phyloP scores from a whole-genome alignment of 2,888 invertebrate species.

The Branchipolynoe longqiensis region DNA sequence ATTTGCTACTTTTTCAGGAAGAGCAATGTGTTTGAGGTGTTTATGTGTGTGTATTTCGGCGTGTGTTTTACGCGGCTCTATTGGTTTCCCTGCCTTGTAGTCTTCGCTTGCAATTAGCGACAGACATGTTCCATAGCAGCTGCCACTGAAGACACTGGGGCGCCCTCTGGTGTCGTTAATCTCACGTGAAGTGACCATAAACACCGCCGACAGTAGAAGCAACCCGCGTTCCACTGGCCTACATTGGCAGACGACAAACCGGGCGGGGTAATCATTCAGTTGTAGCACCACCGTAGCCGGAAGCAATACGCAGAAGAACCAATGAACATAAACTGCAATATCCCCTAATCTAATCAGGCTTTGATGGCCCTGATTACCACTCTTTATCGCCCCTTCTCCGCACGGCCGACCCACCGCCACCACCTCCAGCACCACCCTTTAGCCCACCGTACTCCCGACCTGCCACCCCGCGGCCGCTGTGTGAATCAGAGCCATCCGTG shows the following conservation, averaged over 20 bases:
- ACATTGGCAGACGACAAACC: constrained; percentile 28
- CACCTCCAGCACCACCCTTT: no score
- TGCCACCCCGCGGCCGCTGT: not conserved
- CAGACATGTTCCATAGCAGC: no score
- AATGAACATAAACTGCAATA: constrained; percentile 47
- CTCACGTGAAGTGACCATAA: constrained; percentile 41
- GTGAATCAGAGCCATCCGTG: not conserved
- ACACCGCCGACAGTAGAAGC: constrained; percentile 1
- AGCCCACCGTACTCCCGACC: no score
- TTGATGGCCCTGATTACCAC: constrained; percentile 45
- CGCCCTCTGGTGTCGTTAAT: constrained; percentile 16
- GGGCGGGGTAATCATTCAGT: constrained; percentile 20
- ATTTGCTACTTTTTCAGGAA: no score
- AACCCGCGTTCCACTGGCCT: constrained; percentile 8
- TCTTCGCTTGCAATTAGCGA: no score
- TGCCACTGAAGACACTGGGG: no score
- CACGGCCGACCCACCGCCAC: not conserved
- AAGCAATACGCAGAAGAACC: constrained; percentile 36
- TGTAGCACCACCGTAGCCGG: constrained; percentile 20
- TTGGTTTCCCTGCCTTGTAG: no score
- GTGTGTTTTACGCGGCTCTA: no score
- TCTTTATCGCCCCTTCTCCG: constrained; percentile 1
- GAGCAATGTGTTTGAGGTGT: no score
- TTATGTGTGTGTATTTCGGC: no score
- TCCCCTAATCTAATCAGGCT: constrained; percentile 44